A percentile compares a stretch with the other conserved stretches of the same genome.
phyloP scores from a whole-genome alignment of 1,140 invertebrate species.

The Hycleus phaleratus region DNA sequence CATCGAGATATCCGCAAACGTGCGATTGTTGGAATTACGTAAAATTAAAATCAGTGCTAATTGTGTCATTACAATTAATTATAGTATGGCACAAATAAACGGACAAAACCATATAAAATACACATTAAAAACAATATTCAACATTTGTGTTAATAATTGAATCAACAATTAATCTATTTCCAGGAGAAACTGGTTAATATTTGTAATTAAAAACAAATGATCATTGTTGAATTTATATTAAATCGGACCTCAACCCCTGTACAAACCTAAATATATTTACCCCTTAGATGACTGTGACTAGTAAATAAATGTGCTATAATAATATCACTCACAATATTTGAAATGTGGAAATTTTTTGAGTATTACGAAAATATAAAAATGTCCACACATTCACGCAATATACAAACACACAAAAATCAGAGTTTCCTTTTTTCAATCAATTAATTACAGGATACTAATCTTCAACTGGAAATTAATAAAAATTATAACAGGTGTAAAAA shows the following conservation, averaged over 20 bases:
- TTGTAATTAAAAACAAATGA: not conserved
- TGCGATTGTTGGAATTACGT: not conserved
- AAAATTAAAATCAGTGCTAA: not conserved
- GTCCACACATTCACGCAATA: too few species aligned
- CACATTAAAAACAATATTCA: not conserved
- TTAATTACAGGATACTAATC: too few species aligned
- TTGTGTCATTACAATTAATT: not conserved
- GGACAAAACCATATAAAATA: slow-evolving; percentile 10
- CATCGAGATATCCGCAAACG: not conserved
- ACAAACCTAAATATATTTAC: not conserved
- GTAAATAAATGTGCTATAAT: not conserved
- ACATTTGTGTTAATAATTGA: not conserved
- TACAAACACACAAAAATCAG: too few species aligned
- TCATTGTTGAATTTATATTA: too few species aligned
- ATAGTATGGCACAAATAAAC: too few species aligned
- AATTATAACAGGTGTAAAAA: too few species aligned
- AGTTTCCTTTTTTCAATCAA: too few species aligned
- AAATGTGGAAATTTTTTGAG: not conserved
- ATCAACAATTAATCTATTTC: not conserved
- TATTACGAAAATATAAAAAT: too few species aligned
- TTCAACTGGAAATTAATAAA: too few species aligned
- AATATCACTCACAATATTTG: not conserved
- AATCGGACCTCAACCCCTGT: not conserved
- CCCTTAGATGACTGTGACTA: not conserved
- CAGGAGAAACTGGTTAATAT: not conserved